Evolutionary conservation across 2,113 vertebrate genomes (phyloP), one percentile per base, ranked within the genome.

Genomic region (Lampris incognitus): DNA sequence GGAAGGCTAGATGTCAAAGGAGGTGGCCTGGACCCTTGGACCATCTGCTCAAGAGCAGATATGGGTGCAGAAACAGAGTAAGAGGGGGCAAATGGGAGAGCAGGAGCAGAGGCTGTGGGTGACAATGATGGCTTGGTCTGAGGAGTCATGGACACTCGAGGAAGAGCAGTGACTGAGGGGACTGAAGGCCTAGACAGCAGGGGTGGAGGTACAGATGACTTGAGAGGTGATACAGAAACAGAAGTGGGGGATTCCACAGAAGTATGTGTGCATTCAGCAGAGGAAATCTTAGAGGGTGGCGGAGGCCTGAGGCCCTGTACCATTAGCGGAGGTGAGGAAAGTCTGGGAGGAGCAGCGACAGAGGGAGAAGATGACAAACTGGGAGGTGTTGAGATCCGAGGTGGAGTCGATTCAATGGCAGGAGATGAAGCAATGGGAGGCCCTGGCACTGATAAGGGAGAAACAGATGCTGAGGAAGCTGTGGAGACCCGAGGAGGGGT

Each of bases 41-140:
- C 63, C 76, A 89, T 81, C 44, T 85, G 74, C 66, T 87, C 76
- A 80, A 86, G 87, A 55, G 85, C 80, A 56, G 83, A 83, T 36
- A 83, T 75, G 42, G 87, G 73, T 9, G 74, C 66, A 81, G 87
- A 68, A 2, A 39, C 58, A 6, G 68, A 69, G 44, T 69, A 79
- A 61, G 85, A 72, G 60, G 90, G 73, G 42, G 72, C 44, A 1
- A 74, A 72, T 24, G 57, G 60, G 0, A 64, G 50, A 36, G 78
- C 55, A 65, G 85, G 42, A 66, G 84, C 6, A 5, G 72, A 76
- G 52, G 56, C 46, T 40, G 46, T 9, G 8, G 70, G 78, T 70
- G 68, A 24, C 66, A 79, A 50, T 6, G 49, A 9, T 40, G 70
- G 51, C 52, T 78, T 75, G 6, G 10, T 60, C n/a, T 82, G 86